Base-by-base conservation (phyloP, 2,888 invertebrate genomes). In the Eupithecia tripunctaria region DNA sequence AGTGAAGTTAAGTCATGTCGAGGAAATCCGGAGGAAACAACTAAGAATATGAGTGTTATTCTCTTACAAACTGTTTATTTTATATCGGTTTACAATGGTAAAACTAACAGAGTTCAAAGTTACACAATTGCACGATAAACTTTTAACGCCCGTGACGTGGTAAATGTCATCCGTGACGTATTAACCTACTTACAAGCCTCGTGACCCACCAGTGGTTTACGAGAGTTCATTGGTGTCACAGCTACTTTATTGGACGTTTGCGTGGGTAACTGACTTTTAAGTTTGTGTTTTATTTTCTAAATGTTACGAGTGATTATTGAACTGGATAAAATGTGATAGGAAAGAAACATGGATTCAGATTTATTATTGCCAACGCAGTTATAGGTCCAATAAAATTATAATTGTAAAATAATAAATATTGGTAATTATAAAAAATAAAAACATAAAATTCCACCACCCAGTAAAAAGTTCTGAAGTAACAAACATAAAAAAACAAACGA, bases 141-240 rank as follows among this genome's bases (percentile, higher is more conserved):
- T 60, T 67, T 38, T 59, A 41, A 67, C 38, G 73, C 74, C 70
- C 41, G 71, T 84, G 82, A 86, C 84, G 84, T 84, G 78, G 78
- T 80, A 82, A 83, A 85, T 85, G 84, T 79, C 85, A 82, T 56
- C 27, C 14, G 75, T 85, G 82, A 84, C 86, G 86, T 85, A 86
- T 79, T 82, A 86, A 86, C 87, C 86, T 80, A 87, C 81, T 83
- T 87, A 72, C 74, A 64, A 73, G 43, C 72, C 73, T 78, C 71
- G 82, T 81, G 80, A 80, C 82, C 82, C 76, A 78, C 75, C 74
- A 38, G 67, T 76, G 75, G 76, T 81, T 82, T 79, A 79, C 76
- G 74, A 70, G 60, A 12, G 69, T 72, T 76, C 56, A 71, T 64
- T 71, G 65, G 71, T 74, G 71, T 66, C 62, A 47, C 43, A 62